Conservation (phyloP, 2,888 invertebrate species). For the Chaetogeoica ovagalla region DNA sequence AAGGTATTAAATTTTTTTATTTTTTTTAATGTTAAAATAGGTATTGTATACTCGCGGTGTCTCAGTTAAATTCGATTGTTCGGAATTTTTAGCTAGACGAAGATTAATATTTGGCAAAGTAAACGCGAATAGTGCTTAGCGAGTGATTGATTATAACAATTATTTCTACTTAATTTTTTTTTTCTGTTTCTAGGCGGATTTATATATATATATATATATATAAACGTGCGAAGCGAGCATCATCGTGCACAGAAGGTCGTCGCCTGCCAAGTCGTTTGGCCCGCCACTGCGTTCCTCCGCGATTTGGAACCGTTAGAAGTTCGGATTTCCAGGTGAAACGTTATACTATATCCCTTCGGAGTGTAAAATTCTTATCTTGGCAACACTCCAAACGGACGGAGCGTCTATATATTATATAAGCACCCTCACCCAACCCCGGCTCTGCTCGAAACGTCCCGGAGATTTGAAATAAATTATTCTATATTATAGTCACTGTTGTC, state of each 20-base stretch:
- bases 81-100: not conserved
- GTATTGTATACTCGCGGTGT: too few species aligned
- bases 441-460: constrained; percentile 18
- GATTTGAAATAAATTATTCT: constrained; percentile 37
- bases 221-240: constrained; percentile 28
- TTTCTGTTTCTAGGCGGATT: not conserved
- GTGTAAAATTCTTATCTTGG: constrained; percentile 36
- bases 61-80: too few species aligned
- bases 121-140: not conserved
- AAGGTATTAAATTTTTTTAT: too few species aligned
- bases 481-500: not conserved
- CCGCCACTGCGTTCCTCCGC: constrained; percentile 10
- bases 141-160: constrained; percentile 24
- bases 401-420: not conserved
- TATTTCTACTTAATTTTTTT: constrained; percentile 28
- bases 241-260: not conserved
- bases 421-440: not conserved
- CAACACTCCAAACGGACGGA: constrained; percentile 22
- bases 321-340: constrained; percentile 44
- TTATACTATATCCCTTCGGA: constrained; percentile 12
- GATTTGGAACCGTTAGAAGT: constrained; percentile 13
- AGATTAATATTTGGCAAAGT: constrained; percentile 10
- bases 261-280: constrained; percentile 46
- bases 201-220: too few species aligned
- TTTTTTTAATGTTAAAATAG: too few species aligned